Base-by-base conservation (phyloP, 1,140 invertebrate genomes). In the Hesperophylax magnus region DNA sequence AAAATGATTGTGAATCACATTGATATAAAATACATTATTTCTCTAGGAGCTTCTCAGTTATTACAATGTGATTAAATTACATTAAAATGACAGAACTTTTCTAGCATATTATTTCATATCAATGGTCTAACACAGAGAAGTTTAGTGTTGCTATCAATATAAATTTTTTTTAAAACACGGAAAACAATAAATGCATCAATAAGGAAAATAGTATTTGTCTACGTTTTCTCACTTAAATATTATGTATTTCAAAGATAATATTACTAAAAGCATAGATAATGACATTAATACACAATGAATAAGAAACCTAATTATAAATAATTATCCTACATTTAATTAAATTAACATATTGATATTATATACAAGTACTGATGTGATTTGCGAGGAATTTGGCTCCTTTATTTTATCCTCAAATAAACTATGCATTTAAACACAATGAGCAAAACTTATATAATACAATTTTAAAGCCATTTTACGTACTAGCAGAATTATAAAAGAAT, bases 401-500 rank as follows among this genome's bases (percentile, higher is more conserved):
- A 61, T 24, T 27, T n/a, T 61, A 67, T 22, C 47, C 69, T 67
- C 69, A 72, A 72, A 72, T 72, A 72, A 72, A 72, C 56, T 53
- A 53, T 27, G 20, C 69, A 72, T 53, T 52, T 53, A 54, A 20
- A 54, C 20, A n/a, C 65, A n/a, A 54, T 72, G 69, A 72, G 69
- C 69, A 72, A 39, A 69, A 69, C 65, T 69, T 69, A 69, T 39
- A 47, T 7, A 39, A 27, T 72, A 72, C 17, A 72, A 53, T 24
- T 72, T 72, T 72, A 72, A 72, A 72, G 69, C 69, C 69, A 72
- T 72, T 54, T 52, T 72, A 54, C 47, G 27, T 24, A 72, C 69
- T 72, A 72, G 58, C 15, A 61, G 58, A 61, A 61, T 24, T 47
- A 47, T 47, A 14, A 47, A 47, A 47, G 39, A 11, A 47, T 61